Evolutionary conservation across 2,888 invertebrate genomes (phyloP).

Genomic region (Dendrolimus pini): DNA sequence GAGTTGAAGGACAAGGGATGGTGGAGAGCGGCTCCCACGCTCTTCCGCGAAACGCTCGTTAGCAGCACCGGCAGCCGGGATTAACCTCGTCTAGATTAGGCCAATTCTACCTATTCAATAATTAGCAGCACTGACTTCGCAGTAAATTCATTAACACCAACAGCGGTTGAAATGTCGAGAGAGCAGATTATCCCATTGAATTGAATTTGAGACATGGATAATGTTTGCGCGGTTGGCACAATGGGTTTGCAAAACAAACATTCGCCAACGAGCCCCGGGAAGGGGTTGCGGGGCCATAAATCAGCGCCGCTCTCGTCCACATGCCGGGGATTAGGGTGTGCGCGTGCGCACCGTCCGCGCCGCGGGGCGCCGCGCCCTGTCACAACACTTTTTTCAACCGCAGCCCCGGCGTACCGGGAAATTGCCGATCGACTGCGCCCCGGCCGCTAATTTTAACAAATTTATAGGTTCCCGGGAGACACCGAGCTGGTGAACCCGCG

Average conservation of each 20-base stretch:
- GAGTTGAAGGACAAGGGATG: no score
- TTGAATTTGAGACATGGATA: no score
- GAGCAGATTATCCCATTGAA: no score
- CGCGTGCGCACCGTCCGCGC: constrained; percentile 16
- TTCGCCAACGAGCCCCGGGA: constrained; percentile 1
- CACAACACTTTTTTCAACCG: constrained; percentile 32
- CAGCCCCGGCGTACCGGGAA: constrained; percentile 31
- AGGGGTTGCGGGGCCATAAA: constrained; percentile 17
- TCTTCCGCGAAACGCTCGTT: no score
- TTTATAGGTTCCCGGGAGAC: constrained; percentile 49
- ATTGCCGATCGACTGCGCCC: constrained; percentile 29
- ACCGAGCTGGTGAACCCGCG: constrained; percentile 11
- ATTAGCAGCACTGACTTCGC: no score
- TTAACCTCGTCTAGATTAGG: no score
- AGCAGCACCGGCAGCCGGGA: no score
- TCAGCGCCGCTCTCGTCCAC: constrained; percentile 11
- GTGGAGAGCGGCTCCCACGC: no score
- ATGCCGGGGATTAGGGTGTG: constrained; percentile 1
- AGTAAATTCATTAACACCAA: no score
- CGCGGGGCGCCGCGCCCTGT: constrained; percentile 28
- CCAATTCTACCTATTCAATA: no score
- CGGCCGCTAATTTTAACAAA: constrained; percentile 43
- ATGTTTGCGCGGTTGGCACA: background rate
- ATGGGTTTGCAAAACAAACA: constrained; percentile 6
- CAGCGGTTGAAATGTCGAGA: no score